Conservation (phyloP, 2,888 invertebrate species). For the Conomelus anceps region DNA sequence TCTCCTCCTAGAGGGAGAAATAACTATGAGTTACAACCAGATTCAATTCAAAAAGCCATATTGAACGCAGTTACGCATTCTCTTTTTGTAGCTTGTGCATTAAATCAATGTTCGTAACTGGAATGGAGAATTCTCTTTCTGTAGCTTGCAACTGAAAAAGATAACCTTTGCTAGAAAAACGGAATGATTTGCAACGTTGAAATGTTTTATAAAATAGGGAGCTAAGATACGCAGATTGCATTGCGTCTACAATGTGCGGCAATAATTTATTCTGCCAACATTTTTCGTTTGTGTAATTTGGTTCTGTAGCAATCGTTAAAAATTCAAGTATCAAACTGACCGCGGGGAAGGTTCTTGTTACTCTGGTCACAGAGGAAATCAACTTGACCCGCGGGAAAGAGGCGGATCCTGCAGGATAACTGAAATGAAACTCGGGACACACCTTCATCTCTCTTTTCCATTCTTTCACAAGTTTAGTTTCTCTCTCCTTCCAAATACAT, state of each 20-base stretch:
- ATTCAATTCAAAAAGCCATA: too few relatives aligned
- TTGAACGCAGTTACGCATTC: too few relatives aligned
- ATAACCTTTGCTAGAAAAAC: not conserved
- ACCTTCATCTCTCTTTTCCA: not conserved
- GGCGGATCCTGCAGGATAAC: not conserved
- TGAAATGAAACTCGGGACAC: not conserved
- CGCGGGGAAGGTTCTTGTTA: not conserved
- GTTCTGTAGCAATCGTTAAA: not conserved
- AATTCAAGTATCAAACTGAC: not conserved
- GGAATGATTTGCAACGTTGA: too few relatives aligned
- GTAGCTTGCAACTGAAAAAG: too few relatives aligned
- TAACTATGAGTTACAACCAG: too few relatives aligned
- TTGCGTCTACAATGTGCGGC: not conserved
- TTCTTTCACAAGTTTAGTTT: too few relatives aligned
- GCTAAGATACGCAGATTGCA: not conserved
- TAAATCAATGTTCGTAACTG: too few relatives aligned
- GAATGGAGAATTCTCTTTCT: not conserved
- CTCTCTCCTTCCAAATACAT: too few relatives aligned
- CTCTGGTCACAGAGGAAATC: not conserved
- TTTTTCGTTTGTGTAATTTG: not conserved
- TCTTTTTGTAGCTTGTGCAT: too few relatives aligned
- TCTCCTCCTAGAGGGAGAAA: too few relatives aligned
- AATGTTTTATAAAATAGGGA: not conserved
- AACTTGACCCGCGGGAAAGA: not conserved
- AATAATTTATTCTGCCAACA: not conserved